A percentile compares a stretch with the other conserved stretches of the same genome.
phyloP scores from a whole-genome alignment of 2,797 vertebrate species.

The Anomalospiza imberbis region DNA sequence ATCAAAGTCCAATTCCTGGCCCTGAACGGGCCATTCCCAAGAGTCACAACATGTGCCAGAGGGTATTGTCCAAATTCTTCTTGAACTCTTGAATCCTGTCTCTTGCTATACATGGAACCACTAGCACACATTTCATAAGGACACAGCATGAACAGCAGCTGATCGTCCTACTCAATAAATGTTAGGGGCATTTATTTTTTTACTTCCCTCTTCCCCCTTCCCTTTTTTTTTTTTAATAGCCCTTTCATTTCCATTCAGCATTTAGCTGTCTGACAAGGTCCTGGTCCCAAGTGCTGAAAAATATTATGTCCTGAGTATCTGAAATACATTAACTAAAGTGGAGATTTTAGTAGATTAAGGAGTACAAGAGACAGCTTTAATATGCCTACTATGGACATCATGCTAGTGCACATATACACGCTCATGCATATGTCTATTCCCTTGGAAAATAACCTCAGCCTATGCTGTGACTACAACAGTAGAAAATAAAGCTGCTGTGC shows the following conservation, averaged over 20 bases:
- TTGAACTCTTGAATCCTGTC: background rate
- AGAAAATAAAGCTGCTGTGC: background rate
- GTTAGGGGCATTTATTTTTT: background rate
- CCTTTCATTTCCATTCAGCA: background rate
- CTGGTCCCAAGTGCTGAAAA: background rate
- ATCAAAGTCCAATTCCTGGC: background rate
- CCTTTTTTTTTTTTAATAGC: background rate
- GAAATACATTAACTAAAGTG: background rate
- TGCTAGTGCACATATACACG: background rate
- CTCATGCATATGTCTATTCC: background rate
- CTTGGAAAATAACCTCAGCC: background rate
- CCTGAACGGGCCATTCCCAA: background rate
- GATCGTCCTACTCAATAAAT: background rate
- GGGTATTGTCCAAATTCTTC: background rate
- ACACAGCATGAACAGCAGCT: background rate
- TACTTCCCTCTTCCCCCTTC: accelerated
- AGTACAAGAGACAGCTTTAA: background rate
- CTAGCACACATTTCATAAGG: background rate
- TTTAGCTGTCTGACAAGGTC: background rate
- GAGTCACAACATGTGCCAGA: background rate
- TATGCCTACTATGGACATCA: background rate
- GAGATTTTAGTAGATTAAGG: background rate
- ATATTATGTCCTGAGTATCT: background rate
- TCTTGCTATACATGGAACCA: background rate
- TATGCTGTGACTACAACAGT: background rate